Evolutionary conservation across 1,140 invertebrate species (phyloP).

Genomic region (Stratiolaelaps scimitus): DNA sequence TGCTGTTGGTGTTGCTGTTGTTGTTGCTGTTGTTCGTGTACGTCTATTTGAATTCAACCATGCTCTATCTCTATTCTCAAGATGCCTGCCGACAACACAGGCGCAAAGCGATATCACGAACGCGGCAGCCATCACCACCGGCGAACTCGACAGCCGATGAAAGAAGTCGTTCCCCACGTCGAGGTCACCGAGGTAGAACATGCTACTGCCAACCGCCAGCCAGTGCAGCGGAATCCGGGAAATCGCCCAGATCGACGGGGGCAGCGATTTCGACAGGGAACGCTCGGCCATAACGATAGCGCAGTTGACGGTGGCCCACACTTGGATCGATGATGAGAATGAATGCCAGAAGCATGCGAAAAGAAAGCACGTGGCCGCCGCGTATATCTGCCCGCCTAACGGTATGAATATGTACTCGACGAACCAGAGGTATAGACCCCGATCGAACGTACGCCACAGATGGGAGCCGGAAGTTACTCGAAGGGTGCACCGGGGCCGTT

Average conservation of each 20-base stretch:
- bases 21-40: too few species aligned
- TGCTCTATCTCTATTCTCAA: not conserved
- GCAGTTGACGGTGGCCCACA: not conserved
- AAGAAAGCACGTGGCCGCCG: not conserved
- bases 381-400: not conserved
- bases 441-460: conserved; percentile 16
- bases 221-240: not conserved
- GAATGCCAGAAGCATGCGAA: conserved; percentile 24
- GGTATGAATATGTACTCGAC: conserved; percentile 4
- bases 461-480: not conserved
- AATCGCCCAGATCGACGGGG: not conserved
- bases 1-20: too few species aligned
- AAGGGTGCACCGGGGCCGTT: conserved; percentile 15
- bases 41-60: not conserved
- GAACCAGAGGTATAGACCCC: conserved; percentile 18
- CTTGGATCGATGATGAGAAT: not conserved
- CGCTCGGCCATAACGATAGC: not conserved
- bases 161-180: conserved; percentile 22
- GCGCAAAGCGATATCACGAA: conserved; percentile 1
- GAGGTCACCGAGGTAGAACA: conserved; percentile 20
- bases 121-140: not conserved
- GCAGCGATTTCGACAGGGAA: not conserved
- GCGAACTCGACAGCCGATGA: not conserved
- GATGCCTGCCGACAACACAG: conserved; percentile 8
- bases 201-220: conserved; percentile 12